Percentiles rank a stretch among this genome's conserved stretches.
phyloP scores from a whole-genome alignment of 2,888 invertebrate genomes.

The Carcina quercana region DNA sequence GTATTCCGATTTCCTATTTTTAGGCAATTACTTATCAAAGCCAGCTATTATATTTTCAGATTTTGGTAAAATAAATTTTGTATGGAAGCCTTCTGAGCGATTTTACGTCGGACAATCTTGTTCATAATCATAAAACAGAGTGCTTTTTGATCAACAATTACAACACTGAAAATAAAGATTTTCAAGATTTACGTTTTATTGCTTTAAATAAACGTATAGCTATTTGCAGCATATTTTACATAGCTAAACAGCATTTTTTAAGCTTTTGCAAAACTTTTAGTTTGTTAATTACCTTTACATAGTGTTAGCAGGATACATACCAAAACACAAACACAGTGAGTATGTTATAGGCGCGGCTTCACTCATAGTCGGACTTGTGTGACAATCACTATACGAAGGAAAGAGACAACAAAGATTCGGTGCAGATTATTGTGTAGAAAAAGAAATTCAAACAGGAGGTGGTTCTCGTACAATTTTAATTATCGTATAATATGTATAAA shows the following conservation, averaged over 20 bases:
- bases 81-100: too few species aligned
- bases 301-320: conserved; percentile 46
- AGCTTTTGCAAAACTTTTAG: conserved; percentile 59
- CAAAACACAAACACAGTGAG: conserved; percentile 22
- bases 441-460: conserved; percentile 40
- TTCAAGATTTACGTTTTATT: too few species aligned
- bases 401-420: conserved; percentile 6
- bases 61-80: too few species aligned
- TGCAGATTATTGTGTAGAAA: conserved; percentile 19
- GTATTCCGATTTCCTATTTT: too few species aligned
- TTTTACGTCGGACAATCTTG: too few species aligned
- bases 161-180: too few species aligned
- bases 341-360: conserved; percentile 19
- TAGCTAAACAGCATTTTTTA: conserved; percentile 33
- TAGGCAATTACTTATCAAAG: too few species aligned
- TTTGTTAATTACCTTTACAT: conserved; percentile 19
- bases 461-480: conserved; percentile 63
- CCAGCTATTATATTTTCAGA: too few species aligned
- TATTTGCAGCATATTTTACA: too few species aligned
- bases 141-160: too few species aligned
- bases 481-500: conserved; percentile 61
- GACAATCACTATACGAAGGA: conserved; percentile 8
- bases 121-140: too few species aligned
- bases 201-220: too few species aligned
- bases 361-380: conserved; percentile 15